These are phyloP conservation scores for Talpa occidentalis DNA, from an alignment of 2,113 vertebrate genomes.

Conservation along the genomic window DNA sequence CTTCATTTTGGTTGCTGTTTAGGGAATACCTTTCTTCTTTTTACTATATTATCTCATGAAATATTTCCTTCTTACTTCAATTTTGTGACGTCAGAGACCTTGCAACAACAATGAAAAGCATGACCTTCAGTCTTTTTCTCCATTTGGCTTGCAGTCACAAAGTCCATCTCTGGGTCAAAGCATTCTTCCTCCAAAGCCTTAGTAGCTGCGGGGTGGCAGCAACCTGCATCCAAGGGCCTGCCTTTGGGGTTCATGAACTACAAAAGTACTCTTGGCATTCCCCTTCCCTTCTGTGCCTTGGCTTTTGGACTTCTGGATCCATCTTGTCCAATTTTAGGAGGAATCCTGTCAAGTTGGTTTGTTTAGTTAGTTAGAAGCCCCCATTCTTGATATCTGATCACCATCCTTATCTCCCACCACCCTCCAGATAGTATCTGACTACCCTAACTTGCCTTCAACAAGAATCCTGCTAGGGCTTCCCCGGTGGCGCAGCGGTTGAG, in stretches of 20 bases:
- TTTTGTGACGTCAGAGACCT: not conserved
- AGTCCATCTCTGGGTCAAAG: not conserved
- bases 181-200: not conserved
- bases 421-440: not conserved
- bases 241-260: not conserved
- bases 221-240: not conserved
- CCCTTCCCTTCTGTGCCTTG: not conserved
- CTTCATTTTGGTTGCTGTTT: not conserved
- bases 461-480: conserved; percentile 22
- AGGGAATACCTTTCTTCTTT: not conserved
- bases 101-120: not conserved
- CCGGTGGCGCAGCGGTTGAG: too few relatives aligned
- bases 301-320: not conserved
- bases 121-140: not conserved
- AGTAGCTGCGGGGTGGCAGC: not conserved
- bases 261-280: not conserved
- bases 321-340: not conserved
- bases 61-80: not conserved
- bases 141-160: not conserved
- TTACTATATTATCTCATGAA: not conserved
- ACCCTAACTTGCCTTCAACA: not conserved
- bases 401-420: not conserved
- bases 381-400: not conserved
- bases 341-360: not conserved
- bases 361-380: not conserved